Evolutionary conservation across 2,797 vertebrate genomes (phyloP), one percentile per base, ranked within the genome.

Genomic region (Merluccius polli): DNA sequence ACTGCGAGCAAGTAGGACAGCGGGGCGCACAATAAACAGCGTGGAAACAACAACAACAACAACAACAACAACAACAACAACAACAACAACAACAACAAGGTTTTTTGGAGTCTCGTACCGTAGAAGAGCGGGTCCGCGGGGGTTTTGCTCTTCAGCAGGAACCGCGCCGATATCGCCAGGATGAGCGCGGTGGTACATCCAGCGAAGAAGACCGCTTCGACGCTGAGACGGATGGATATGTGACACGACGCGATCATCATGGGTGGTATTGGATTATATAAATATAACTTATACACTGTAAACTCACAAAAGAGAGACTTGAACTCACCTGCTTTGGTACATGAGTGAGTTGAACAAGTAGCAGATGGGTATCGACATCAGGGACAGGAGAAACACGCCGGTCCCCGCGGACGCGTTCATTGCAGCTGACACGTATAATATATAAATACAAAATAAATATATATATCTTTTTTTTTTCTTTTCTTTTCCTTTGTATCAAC

Each of bases 351-450:
- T 97, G 84, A 95, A 95, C 77, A 96, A 79, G 79, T 94, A 97
- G 44, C 95, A 95, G 87, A 93, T 91, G 63, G 96, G 97, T 83
- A 98, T 95, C 83, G 97, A 95, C 82, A 94, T 94, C 78, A 97
- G 86, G 71, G 96, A 97, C 82, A 98, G 83, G 32, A 96, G 87
- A 83, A 98, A 98, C 80, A 96, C 96, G 48, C 95, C 94, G 0
- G 96, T 97, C 84, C 96, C 96, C 2, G 96, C 94, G 59, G 95
- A 94, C 71, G 94, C 95, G 77, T 93, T 96, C 96, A 96, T 96
- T 71, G 77, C 21, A 63, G n/a, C n/a, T n/a, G 52, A n/a, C 52
- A 5, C 11, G 33, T 3, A 35, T 35, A n/a, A n/a, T n/a, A n/a
- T n/a, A n/a, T 35, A 8, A 35, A 35, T 35, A 8, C 33, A 35